Percentiles rank a stretch among this genome's conserved stretches.
These are phyloP conservation scores for Heliothis subflexa DNA, from an alignment of 1,140 invertebrate genomes.

Conservation along the genomic window DNA sequence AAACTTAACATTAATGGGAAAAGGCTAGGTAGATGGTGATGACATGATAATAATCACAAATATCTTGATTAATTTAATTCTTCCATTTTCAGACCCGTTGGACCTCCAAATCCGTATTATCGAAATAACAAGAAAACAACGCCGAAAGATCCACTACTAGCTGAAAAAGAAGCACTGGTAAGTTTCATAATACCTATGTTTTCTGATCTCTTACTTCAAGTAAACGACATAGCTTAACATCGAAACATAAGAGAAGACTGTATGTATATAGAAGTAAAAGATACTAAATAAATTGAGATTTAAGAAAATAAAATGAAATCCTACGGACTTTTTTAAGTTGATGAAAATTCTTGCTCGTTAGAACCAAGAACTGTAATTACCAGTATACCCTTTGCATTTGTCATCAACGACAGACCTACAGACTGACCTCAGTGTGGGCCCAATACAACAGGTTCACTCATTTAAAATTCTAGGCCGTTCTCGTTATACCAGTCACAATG, in stretches of 20 bases:
- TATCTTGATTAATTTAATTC: neutral
- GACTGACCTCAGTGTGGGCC: neutral
- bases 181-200: constrained; percentile 48
- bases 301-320: too few species aligned
- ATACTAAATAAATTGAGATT: too few species aligned
- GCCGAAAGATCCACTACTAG: constrained; percentile 72
- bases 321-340: neutral
- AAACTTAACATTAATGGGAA: too few species aligned
- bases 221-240: too few species aligned
- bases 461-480: neutral
- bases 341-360: neutral
- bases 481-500: constrained; percentile 2
- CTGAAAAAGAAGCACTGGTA: constrained; percentile 87
- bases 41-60: too few species aligned
- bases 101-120: constrained; percentile 73
- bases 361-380: neutral
- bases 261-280: too few species aligned
- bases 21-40: too few species aligned
- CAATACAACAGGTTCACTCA: constrained; percentile 14
- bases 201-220: neutral
- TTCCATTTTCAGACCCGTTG: constrained; percentile 69
- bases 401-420: neutral
- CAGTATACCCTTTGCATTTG: neutral
- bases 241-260: neutral
- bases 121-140: constrained; percentile 65